Evolutionary conservation across 2,888 invertebrate species (phyloP).

Genomic region (Xestia c-nigrum): DNA sequence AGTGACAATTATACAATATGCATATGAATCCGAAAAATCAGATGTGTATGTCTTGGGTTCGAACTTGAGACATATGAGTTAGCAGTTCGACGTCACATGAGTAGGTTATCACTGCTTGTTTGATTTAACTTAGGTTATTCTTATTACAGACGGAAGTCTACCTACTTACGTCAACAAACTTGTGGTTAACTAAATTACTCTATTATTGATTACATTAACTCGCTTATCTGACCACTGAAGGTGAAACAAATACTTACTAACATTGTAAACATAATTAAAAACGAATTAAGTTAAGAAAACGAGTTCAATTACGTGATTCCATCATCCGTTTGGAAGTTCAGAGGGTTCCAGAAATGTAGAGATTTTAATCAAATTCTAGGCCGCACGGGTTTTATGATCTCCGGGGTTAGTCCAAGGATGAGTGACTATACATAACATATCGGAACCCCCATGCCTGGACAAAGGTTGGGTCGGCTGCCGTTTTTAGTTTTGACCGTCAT

Average conservation of each 20-base stretch:
- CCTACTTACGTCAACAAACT: background rate
- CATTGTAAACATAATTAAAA: constrained; percentile 21
- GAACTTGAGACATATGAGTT: too few relatives aligned
- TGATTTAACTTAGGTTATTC: background rate
- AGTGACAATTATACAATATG: too few relatives aligned
- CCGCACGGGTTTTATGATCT: background rate
- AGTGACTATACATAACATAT: background rate
- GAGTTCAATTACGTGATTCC: background rate
- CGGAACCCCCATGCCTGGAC: background rate
- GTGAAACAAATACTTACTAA: background rate
- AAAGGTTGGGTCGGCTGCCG: background rate
- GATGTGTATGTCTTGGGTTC: too few relatives aligned
- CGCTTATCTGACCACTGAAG: background rate
- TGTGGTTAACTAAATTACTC: background rate
- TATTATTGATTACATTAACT: background rate
- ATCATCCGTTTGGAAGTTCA: background rate
- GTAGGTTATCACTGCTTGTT: too few relatives aligned
- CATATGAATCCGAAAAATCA: too few relatives aligned
- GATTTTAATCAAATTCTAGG: background rate
- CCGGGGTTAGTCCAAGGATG: background rate
- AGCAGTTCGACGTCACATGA: too few relatives aligned
- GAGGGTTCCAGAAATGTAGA: background rate
- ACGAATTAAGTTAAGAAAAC: background rate
- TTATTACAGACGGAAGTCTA: background rate
- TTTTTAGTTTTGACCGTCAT: background rate